Evolutionary conservation across 2,113 vertebrate species (phyloP).

Genomic region (Trogon surrucura): DNA sequence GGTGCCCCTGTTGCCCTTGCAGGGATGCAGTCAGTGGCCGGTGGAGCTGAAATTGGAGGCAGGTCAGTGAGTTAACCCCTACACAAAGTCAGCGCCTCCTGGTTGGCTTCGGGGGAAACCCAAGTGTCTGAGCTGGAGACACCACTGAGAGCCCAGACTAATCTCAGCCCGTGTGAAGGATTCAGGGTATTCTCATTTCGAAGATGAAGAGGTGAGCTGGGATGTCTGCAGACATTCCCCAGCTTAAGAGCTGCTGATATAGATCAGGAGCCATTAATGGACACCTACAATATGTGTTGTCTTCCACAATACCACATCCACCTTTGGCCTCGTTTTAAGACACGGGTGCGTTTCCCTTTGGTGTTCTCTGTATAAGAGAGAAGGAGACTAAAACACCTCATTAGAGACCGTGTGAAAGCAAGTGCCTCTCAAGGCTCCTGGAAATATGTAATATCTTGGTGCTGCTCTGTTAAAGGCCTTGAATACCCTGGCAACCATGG

Average conservation of each 20-base stretch:
- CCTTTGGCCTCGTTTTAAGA: not conserved
- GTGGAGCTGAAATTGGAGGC: accelerated
- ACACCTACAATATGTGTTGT: not conserved
- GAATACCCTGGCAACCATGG: not conserved
- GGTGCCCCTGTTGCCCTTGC: not conserved
- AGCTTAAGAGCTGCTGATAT: not conserved
- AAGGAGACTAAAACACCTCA: not conserved
- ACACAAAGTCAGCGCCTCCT: not conserved
- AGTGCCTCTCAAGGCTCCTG: not conserved
- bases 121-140: not conserved
- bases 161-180: not conserved
- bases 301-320: not conserved
- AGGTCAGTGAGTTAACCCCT: not conserved
- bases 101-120: not conserved
- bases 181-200: not conserved
- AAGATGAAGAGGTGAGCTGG: not conserved
- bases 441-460: accelerated
- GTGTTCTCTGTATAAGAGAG: not conserved
- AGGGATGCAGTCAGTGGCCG: not conserved
- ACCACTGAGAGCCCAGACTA: not conserved
- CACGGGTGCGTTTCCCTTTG: not conserved
- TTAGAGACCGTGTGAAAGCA: not conserved
- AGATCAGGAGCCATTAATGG: constrained; percentile 12
- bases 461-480: not conserved
- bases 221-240: not conserved